Percentiles rank a stretch among this genome's conserved stretches.
Conservation (phyloP, 2,797 vertebrate species). For the Carcharodon carcharias region DNA sequence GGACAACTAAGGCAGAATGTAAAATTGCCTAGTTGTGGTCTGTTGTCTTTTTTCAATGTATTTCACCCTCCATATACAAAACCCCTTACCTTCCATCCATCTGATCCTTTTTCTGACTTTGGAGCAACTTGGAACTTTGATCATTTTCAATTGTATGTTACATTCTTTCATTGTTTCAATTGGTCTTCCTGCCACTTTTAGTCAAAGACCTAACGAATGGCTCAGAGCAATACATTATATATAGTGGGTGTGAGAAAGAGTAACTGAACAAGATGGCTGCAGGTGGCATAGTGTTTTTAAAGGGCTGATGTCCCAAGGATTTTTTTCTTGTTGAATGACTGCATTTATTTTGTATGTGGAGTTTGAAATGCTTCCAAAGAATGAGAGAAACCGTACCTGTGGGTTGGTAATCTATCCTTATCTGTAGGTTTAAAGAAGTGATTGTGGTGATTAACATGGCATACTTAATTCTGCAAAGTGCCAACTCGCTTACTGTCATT, state of each 20-base stretch:
- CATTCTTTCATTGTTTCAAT: conserved; percentile 9
- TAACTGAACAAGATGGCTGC: not conserved
- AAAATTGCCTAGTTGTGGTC: not conserved
- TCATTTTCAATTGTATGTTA: not conserved
- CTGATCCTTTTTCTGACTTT: not conserved
- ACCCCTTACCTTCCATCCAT: not conserved
- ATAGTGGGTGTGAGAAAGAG: not conserved
- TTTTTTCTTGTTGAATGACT: not conserved
- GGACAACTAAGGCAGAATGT: not conserved
- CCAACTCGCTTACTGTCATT: not conserved
- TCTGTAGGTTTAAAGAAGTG: not conserved
- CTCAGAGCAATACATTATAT: not conserved
- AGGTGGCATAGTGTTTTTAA: not conserved
- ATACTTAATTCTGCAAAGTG: not conserved
- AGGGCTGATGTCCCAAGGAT: not conserved
- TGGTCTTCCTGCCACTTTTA: not conserved
- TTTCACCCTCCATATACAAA: not conserved
- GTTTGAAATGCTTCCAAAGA: conserved; percentile 14
- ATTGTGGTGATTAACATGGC: not conserved
- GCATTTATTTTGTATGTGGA: not conserved
- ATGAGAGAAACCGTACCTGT: conserved; percentile 12
- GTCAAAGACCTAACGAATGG: not conserved
- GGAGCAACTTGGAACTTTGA: not conserved
- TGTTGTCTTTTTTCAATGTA: not conserved
- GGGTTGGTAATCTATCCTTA: not conserved